Evolutionary conservation across 2,888 invertebrate genomes (phyloP), one percentile per base, ranked within the genome.

Genomic region (Bugulina stolonifera): DNA sequence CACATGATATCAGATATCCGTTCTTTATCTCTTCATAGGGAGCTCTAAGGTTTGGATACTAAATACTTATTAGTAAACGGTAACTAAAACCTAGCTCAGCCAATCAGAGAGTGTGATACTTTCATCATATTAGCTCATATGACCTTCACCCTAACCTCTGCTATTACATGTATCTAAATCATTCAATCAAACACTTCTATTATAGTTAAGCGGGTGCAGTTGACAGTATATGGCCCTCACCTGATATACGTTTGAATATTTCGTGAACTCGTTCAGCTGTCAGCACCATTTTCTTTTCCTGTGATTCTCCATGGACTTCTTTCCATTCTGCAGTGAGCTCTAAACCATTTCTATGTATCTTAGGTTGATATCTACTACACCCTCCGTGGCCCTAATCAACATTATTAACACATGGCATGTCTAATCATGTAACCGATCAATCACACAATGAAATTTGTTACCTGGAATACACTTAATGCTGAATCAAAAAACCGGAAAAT

Each of bases 241-340:
- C 74, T 77, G 91, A 90, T 71, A 96, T 94, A 80, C 93, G 92
- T 85, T 95, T 94, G 54, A 99, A 89, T 76, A 99, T 95, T 86
- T 99, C 99, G 89, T 93, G 92, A 0, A 97, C 98, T 77, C 96
- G 87, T 84, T 99, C 99, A 0, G 98, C 99, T 3, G 93, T 93
- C 5, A 99, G 88, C 0, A 88, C 87, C 25, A 96, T 94, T 85
- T 99, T 98, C 82, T 93, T 92, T 82, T 99, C 83, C 85, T 98
- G 97, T 3, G 94, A 92, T 81, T 99, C 98, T 86, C 99, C 99
- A 85, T 99, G 98, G 0, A 93, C 90, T 84, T 97, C 92, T 85
- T 84, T 99, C 99, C 99, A 99, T 86, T 99, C 98, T 0, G 97
- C 98, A 0, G 91, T 90, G 57, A 99, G 87, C 79, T 99, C 98